A percentile compares a stretch with the other conserved stretches of the same genome.
These are phyloP conservation scores for Sarotherodon lohbergeri DNA, from an alignment of 2,113 vertebrate genomes.

Conservation along the genomic window DNA sequence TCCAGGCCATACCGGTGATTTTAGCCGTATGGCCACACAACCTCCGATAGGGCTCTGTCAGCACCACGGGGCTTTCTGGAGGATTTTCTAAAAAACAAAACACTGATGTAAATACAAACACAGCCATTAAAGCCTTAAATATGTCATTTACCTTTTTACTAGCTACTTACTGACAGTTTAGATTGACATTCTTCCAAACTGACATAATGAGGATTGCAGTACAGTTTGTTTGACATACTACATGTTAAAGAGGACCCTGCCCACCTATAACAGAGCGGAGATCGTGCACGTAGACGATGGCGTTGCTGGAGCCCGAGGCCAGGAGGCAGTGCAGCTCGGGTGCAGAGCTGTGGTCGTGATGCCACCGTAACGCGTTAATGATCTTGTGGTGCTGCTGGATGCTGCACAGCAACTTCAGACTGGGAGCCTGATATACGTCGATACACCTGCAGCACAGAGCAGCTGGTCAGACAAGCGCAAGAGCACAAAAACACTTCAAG, in stretches of 20 bases:
- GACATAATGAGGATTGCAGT: fast-evolving
- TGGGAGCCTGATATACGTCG: conserved; percentile 82
- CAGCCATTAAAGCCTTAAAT: not conserved
- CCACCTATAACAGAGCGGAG: conserved; percentile 79
- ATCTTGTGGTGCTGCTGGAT: conserved; percentile 96
- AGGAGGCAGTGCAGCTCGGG: conserved; percentile 78
- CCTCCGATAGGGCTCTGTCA: conserved; percentile 87
- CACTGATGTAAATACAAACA: not conserved
- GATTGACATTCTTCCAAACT: not conserved
- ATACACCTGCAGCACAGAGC: conserved; percentile 75
- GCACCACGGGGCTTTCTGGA: conserved; percentile 68
- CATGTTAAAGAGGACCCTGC: not conserved
- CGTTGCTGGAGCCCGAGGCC: conserved; percentile 92
- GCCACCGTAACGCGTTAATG: conserved; percentile 88
- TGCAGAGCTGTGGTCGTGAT: conserved; percentile 76
- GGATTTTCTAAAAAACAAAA: conserved; percentile 66
- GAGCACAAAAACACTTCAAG: not conserved
- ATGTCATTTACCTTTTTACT: no score
- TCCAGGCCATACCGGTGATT: conserved; percentile 90
- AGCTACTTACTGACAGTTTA: not conserved
- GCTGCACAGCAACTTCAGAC: conserved; percentile 81
- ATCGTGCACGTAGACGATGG: conserved; percentile 85
- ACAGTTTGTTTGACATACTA: not conserved
- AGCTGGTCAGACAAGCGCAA: not conserved
- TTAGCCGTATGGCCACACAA: conserved; percentile 89